A percentile compares a stretch with the other conserved stretches of the same genome.
Evolutionary conservation across 1,140 invertebrate species (phyloP).

Genomic region (Thrips palmi): DNA sequence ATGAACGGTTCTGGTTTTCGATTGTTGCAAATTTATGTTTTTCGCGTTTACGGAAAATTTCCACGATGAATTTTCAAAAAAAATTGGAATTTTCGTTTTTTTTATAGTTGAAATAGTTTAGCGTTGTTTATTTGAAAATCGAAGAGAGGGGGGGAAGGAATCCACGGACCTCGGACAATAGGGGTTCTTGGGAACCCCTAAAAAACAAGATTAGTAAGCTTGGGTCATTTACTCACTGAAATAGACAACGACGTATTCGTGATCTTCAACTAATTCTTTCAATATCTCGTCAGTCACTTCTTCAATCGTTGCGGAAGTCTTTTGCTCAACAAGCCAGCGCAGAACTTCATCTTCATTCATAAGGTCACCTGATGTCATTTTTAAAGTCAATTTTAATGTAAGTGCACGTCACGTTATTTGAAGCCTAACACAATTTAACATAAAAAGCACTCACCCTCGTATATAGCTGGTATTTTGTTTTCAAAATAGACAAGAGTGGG

Average conservation of each 20-base stretch:
- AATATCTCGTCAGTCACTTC: slow-evolving; percentile 88
- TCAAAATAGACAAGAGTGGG: slow-evolving; percentile 81
- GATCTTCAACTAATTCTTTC: slow-evolving; percentile 66
- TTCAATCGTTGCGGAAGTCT: slow-evolving; percentile 80
- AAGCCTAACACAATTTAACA: background rate
- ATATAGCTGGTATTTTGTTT: slow-evolving; percentile 76
- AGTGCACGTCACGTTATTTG: background rate
- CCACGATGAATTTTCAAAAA: too few relatives aligned
- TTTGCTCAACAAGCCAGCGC: slow-evolving; percentile 77
- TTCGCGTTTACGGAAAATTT: too few relatives aligned
- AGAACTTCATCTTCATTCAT: slow-evolving; percentile 83
- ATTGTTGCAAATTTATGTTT: too few relatives aligned
- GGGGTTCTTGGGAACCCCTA: background rate
- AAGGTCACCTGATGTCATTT: slow-evolving; percentile 40
- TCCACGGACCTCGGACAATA: too few relatives aligned
- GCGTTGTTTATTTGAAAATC: too few relatives aligned
- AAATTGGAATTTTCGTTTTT: too few relatives aligned
- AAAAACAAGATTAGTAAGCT: slow-evolving; percentile 3
- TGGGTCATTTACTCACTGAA: slow-evolving; percentile 47
- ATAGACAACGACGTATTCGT: slow-evolving; percentile 86
- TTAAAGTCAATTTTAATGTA: slow-evolving; percentile 1
- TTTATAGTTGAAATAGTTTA: too few relatives aligned
- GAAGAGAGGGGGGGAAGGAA: too few relatives aligned
- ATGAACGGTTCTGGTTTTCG: too few relatives aligned
- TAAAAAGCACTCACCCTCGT: slow-evolving; percentile 44